A percentile compares a stretch with the other conserved stretches of the same genome.
phyloP scores from a whole-genome alignment of 1,140 invertebrate species.

The Monochamus saltuarius region DNA sequence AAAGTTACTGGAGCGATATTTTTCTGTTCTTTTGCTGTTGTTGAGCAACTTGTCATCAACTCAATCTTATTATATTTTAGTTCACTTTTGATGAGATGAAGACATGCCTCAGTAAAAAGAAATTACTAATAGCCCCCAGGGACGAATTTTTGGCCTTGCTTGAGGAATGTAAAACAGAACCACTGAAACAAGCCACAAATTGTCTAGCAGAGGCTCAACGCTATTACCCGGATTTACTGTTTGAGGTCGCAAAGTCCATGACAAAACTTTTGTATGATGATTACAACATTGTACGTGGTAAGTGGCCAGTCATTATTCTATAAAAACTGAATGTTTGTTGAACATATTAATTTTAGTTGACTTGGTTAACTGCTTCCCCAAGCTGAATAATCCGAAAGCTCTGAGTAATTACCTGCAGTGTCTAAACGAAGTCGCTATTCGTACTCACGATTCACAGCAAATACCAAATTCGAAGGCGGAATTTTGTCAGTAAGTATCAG shows the following conservation, averaged over 20 bases:
- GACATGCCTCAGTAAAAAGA: background rate
- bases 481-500: constrained; percentile 6
- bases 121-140: background rate
- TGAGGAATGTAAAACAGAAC: constrained; percentile 8
- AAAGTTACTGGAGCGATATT: too few species aligned
- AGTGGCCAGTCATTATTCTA: background rate
- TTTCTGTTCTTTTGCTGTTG: too few species aligned
- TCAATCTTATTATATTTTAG: background rate
- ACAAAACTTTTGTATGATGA: constrained; percentile 19
- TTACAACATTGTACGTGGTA: constrained; percentile 11
- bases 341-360: too few species aligned
- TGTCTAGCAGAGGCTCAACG: constrained; percentile 19
- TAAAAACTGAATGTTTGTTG: background rate
- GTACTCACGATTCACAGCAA: background rate
- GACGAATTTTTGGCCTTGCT: constrained; percentile 9
- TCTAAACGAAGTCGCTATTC: background rate
- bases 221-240: constrained; percentile 24
- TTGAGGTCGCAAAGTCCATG: constrained; percentile 10
- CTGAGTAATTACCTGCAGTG: constrained; percentile 1
- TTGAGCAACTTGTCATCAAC: too few species aligned
- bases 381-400: background rate
- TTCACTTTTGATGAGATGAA: constrained; percentile 5
- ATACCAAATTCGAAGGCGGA: constrained; percentile 1
- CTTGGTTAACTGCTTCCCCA: background rate
- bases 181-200: constrained; percentile 9